These are phyloP conservation scores for Gambusia affinis DNA, from an alignment of 2,113 vertebrate species.

Conservation along the genomic window DNA sequence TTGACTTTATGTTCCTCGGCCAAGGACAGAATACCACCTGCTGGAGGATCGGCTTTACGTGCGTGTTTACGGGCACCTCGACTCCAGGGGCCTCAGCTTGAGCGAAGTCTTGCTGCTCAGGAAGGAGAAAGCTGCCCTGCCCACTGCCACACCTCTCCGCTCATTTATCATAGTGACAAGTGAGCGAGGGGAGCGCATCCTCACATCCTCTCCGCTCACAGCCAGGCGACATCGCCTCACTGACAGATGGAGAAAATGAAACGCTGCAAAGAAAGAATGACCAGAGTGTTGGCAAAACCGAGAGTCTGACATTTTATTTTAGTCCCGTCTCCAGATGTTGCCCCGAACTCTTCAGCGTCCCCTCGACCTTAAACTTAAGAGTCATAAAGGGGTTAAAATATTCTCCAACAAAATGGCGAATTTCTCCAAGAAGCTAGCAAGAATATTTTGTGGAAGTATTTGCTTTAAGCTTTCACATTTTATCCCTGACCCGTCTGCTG, in stretches of 20 bases:
- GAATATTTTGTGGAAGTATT: too few relatives aligned
- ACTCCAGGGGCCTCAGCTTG: slow-evolving; percentile 57
- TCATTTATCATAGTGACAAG: slow-evolving; percentile 72
- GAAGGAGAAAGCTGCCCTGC: slow-evolving; percentile 61
- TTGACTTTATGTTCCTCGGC: slow-evolving; percentile 65
- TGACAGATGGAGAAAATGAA: slow-evolving; percentile 41
- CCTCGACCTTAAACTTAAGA: neutral
- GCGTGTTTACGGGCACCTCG: slow-evolving; percentile 74
- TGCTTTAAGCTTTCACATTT: too few relatives aligned
- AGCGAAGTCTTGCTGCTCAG: slow-evolving; percentile 62
- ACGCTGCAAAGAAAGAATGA: slow-evolving; percentile 2
- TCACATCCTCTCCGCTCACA: slow-evolving; percentile 26
- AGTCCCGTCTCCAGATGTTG: neutral
- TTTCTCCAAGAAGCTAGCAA: too few relatives aligned
- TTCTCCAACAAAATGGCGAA: neutral
- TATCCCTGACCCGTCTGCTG: too few relatives aligned
- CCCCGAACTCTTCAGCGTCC: neutral
- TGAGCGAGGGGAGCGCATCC: slow-evolving; percentile 29
- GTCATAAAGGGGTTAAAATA: neutral
- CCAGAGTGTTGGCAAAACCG: slow-evolving; percentile 3
- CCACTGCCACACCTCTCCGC: slow-evolving; percentile 66
- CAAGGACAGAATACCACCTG: slow-evolving; percentile 80
- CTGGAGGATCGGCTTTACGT: slow-evolving; percentile 74
- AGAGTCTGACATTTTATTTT: slow-evolving; percentile 22
- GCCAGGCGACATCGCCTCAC: slow-evolving; percentile 12